Conservation (phyloP, 2,797 vertebrate genomes). For the Enteromius mattozi region DNA sequence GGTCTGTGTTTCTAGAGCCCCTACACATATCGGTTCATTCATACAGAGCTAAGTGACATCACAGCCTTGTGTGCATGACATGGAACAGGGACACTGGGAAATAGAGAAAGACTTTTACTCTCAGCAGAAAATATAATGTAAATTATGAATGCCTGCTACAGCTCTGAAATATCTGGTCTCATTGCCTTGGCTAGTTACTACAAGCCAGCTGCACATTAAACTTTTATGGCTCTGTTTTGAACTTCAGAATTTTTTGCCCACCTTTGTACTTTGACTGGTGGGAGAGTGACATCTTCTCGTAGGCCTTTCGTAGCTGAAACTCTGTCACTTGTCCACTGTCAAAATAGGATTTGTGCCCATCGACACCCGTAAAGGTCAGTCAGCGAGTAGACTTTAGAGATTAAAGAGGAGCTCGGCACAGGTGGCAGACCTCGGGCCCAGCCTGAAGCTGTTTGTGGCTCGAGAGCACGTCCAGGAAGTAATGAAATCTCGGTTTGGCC, state of each 20-base stretch:
- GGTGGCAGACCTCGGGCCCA: slow-evolving; percentile 58
- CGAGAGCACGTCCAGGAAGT: slow-evolving; percentile 38
- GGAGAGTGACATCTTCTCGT: slow-evolving; percentile 57
- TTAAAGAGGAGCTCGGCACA: slow-evolving; percentile 53
- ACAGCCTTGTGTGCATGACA: slow-evolving; percentile 42
- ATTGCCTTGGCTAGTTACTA: slow-evolving; percentile 64
- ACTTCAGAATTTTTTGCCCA: slow-evolving; percentile 60
- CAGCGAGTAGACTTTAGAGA: slow-evolving; percentile 33
- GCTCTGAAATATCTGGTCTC: slow-evolving; percentile 72
- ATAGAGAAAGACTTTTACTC: slow-evolving; percentile 59
- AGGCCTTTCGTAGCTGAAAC: slow-evolving; percentile 54
- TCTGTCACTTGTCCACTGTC: slow-evolving; percentile 26
- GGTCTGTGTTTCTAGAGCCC: slow-evolving; percentile 3
- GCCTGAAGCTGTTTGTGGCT: slow-evolving; percentile 52
- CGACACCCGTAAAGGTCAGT: slow-evolving; percentile 53
- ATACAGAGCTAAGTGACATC: slow-evolving; percentile 38
- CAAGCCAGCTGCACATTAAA: slow-evolving; percentile 73
- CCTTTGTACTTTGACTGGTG: slow-evolving; percentile 62
- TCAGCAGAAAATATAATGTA: slow-evolving; percentile 72
- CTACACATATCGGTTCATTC: slow-evolving; percentile 25
- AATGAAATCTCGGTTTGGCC: slow-evolving; percentile 64
- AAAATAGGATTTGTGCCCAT: slow-evolving; percentile 60
- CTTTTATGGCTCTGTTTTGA: slow-evolving; percentile 75
- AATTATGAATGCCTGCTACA: slow-evolving; percentile 75
- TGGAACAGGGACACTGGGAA: slow-evolving; percentile 32